Percentiles rank a stretch among this genome's conserved stretches.
These are phyloP conservation scores for Melipona quadrifasciata DNA, from an alignment of 1,140 invertebrate species.

Conservation along the genomic window DNA sequence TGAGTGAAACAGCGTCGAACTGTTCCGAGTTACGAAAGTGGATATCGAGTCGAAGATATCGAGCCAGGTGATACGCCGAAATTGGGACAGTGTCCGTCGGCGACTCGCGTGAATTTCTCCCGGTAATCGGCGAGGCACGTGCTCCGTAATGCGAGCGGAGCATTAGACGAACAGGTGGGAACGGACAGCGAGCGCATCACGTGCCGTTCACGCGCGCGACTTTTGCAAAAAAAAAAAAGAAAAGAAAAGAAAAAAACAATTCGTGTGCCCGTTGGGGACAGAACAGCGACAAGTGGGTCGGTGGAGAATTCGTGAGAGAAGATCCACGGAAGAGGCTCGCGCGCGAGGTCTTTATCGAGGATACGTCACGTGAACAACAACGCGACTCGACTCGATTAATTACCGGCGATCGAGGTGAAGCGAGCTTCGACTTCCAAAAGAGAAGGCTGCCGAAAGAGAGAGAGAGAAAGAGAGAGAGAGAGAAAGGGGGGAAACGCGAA, in stretches of 20 bases:
- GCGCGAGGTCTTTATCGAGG: not conserved
- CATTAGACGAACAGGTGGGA: not conserved
- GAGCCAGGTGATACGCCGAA: not conserved
- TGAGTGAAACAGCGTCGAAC: not conserved
- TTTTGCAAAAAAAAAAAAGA: not conserved
- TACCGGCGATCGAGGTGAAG: conserved; percentile 23
- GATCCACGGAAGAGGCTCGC: not conserved
- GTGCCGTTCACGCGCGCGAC: not conserved
- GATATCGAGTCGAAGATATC: not conserved
- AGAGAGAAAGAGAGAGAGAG: not conserved
- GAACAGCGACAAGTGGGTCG: not conserved
- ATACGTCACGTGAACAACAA: conserved; percentile 7
- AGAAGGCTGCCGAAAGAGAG: not conserved
- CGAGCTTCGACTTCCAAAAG: not conserved
- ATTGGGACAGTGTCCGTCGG: not conserved
- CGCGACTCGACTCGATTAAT: conserved; percentile 29
- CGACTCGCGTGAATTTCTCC: not conserved
- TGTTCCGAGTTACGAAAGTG: not conserved
- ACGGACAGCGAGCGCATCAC: not conserved
- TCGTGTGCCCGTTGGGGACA: not conserved
- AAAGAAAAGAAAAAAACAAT: not conserved
- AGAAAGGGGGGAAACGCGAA: conserved; percentile 28
- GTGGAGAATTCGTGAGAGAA: not conserved
- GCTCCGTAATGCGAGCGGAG: not conserved
- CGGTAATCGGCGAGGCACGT: not conserved